A percentile compares a stretch with the other conserved stretches of the same genome.
Evolutionary conservation across 2,888 invertebrate genomes (phyloP).

Genomic region (Brenthis daphne): DNA sequence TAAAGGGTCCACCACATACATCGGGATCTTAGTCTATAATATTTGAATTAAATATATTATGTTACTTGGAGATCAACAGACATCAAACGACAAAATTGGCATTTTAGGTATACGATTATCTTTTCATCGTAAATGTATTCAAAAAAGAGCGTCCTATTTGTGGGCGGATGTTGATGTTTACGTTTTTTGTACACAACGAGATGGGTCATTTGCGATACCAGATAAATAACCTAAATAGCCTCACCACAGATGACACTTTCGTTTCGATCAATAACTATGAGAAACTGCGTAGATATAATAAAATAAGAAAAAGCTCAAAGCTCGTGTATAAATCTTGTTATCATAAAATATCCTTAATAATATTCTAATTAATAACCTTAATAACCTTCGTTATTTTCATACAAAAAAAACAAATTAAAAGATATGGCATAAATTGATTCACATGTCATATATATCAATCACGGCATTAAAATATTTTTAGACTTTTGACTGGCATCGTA

Average conservation of each 20-base stretch:
- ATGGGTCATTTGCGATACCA: constrained; percentile 28
- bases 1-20: too few relatives aligned
- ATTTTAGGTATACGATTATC: constrained; percentile 23
- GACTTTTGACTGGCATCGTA: constrained; percentile 15
- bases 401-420: background rate
- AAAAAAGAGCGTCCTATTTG: constrained; percentile 23
- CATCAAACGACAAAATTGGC: background rate
- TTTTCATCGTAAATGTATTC: constrained; percentile 24
- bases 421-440: constrained; percentile 5
- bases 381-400: too few relatives aligned
- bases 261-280: constrained; percentile 14
- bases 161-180: constrained; percentile 33
- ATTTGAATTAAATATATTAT: too few relatives aligned
- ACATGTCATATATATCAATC: constrained; percentile 19
- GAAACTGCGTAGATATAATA: background rate
- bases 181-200: constrained; percentile 26
- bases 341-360: too few relatives aligned
- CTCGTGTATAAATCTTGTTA: too few relatives aligned
- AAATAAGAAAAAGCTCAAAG: background rate
- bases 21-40: too few relatives aligned
- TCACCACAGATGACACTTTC: constrained; percentile 13
- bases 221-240: constrained; percentile 29
- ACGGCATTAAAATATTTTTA: constrained; percentile 28
- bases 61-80: background rate
- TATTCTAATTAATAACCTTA: too few relatives aligned